A percentile compares a stretch with the other conserved stretches of the same genome.
phyloP scores from a whole-genome alignment of 1,140 invertebrate genomes.

The Theocolax elegans region DNA sequence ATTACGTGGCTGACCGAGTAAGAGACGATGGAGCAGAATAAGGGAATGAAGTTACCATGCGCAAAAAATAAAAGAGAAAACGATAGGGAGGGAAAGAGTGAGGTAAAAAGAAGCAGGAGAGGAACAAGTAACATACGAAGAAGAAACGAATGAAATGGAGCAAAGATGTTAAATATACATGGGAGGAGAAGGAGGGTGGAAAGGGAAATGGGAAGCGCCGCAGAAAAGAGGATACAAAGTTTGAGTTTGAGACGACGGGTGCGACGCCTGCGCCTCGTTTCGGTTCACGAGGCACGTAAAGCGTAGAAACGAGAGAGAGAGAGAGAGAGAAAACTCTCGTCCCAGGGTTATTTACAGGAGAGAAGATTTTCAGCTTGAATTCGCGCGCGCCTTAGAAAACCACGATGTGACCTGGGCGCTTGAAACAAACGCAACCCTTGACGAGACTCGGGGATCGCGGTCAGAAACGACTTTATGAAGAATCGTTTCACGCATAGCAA shows the following conservation, averaged over 20 bases:
- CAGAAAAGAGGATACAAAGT: too few relatives aligned
- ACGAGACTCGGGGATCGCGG: too few relatives aligned
- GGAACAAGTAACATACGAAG: too few relatives aligned
- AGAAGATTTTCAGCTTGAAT: slow-evolving; percentile 22
- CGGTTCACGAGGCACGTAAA: neutral
- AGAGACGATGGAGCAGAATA: too few relatives aligned
- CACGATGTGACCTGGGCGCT: neutral
- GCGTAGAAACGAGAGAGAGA: too few relatives aligned
- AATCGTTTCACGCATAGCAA: too few relatives aligned
- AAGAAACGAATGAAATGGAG: neutral
- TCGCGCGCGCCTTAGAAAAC: slow-evolving; percentile 4
- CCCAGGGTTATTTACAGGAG: slow-evolving; percentile 11
- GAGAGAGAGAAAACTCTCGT: neutral
- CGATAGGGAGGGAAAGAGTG: neutral
- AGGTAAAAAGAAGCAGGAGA: neutral
- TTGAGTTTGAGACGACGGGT: too few relatives aligned
- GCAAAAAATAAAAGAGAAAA: neutral
- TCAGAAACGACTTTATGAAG: too few relatives aligned
- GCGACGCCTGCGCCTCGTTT: neutral
- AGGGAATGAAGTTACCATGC: neutral
- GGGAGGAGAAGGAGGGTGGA: too few relatives aligned
- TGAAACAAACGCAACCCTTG: neutral
- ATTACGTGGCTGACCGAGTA: slow-evolving; percentile 1
- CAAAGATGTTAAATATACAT: neutral
- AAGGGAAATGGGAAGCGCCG: too few relatives aligned